Base-by-base conservation (phyloP, 2,113 vertebrate species). In the Microcebus jonahi region DNA sequence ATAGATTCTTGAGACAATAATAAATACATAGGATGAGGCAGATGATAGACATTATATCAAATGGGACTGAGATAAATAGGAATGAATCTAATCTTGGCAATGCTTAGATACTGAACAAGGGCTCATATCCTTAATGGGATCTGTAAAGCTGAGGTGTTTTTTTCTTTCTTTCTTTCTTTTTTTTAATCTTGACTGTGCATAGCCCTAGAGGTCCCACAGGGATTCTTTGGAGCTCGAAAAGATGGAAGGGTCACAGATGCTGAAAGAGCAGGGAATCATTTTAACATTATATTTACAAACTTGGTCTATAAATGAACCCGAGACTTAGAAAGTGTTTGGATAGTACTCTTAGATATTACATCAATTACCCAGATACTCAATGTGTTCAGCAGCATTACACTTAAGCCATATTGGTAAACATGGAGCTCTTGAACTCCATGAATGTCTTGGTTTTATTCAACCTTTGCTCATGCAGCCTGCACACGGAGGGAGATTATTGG, bases 191-290 rank as follows among this genome's bases (percentile, higher is more conserved):
- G 11, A 7, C 17, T 57, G 1, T 55, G 18, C 15, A 59, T 27
- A 91, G 15, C 10, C 20, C 12, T 3, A 39, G 14, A 1, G 9
- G 1, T 7, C 36, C 42, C 13, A n/a, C 11, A 1, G 2, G 12
- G 39, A 50, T 68, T 42, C 18, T 12, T 68, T 17, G 5, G n/a
- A 8, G 34, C 21, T 84, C 21, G 5, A 21, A 25, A 59, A 53
- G 34, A 53, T 27, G 25, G 6, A 3, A 39, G 2, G 3, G 8
- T 71, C 39, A 73, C 0, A 3, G 25, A 13, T 63, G 9, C 2
- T 13, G 18, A 31, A 29, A 70, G 42, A 89, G 14, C 9, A 36
- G 29, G 3, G 12, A 27, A 31, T 55, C 77, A 71, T 57, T 29
- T 29, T 61, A 76, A 67, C 55, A 68, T n/a, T 7, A 59, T 21